Base-by-base conservation (phyloP, 2,888 invertebrate species). In the Gnatocerus cornutus region DNA sequence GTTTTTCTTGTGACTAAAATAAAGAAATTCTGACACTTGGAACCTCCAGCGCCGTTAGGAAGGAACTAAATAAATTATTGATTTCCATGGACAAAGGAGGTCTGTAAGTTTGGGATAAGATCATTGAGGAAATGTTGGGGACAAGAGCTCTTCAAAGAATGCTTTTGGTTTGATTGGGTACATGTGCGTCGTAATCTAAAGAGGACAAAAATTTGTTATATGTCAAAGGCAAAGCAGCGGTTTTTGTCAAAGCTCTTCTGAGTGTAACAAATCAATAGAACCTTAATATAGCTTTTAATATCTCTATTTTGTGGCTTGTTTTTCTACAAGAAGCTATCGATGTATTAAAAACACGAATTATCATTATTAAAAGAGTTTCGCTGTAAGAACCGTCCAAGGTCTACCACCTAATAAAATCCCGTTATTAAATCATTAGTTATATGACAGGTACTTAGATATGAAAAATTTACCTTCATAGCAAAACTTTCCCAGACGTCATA, bases 41-140 rank as follows among this genome's bases (percentile, higher is more conserved):
- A 41, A 13, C 41, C 7, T 6, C 7, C 41, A 41, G 41, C 41
- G 41, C 41, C 41, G 6, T 41, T 41, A 12, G 5, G 3, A 13
- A 41, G 41, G 41, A 41, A 41, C 41, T 41, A 41, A 41, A 41
- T 41, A 41, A 39, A 13, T 10, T 41, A 41, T 41, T 13, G 41
- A 41, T 41, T 41, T 41, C 33, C n/a, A 13, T 41, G 41, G 41
- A 41, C 41, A 41, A 33, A 41, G 41, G 12, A 6, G 12, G 10
- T 13, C n/a, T n/a, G n/a, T 13, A 12, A 10, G 41, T 12, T n/a
- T 41, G 12, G 13, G 12, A 41, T 41, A 12, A 41, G 41, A 13
- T 41, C 12, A 41, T 6, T 12, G 12, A 41, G 33, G 33, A 33
- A 33, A 33, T n/a, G 33, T n/a, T 7, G 33, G n/a, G 33, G 33